phyloP scores from a whole-genome alignment of 1,140 invertebrate genomes.

The Atta cephalotes region DNA sequence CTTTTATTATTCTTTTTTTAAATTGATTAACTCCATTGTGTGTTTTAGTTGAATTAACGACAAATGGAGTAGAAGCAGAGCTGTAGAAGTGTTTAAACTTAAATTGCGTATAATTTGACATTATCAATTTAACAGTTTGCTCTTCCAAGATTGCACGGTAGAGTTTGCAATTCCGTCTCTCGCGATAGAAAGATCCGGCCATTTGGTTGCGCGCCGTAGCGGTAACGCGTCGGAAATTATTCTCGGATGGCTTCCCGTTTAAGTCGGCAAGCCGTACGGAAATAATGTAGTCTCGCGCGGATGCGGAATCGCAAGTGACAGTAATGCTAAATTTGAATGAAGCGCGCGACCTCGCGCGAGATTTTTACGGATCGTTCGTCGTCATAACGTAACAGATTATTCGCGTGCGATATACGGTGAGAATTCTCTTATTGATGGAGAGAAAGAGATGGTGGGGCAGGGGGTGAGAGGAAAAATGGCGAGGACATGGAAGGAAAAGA shows the following conservation, averaged over 20 bases:
- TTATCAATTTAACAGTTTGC: too few relatives aligned
- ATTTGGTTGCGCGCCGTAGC: slow-evolving; percentile 1
- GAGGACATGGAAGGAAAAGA: slow-evolving; percentile 30
- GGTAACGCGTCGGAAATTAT: slow-evolving; percentile 50
- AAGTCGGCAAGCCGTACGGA: slow-evolving; percentile 45
- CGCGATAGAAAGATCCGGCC: background rate
- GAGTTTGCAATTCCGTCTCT: background rate
- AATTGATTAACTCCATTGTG: too few relatives aligned
- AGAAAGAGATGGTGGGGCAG: background rate
- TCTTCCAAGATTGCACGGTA: background rate
- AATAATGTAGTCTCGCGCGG: slow-evolving; percentile 29
- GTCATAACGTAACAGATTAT: slow-evolving; percentile 58
- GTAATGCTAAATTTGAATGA: slow-evolving; percentile 55
- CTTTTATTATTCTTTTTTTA: too few relatives aligned
- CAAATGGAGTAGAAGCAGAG: too few relatives aligned
- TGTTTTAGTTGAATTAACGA: too few relatives aligned
- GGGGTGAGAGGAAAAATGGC: background rate
- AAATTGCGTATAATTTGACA: too few relatives aligned
- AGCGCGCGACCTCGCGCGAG: slow-evolving; percentile 23
- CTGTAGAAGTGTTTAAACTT: too few relatives aligned
- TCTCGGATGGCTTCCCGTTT: slow-evolving; percentile 45
- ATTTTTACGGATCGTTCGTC: slow-evolving; percentile 48
- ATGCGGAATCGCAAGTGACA: slow-evolving; percentile 18
- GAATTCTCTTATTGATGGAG: slow-evolving; percentile 45
- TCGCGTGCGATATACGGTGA: slow-evolving; percentile 33